phyloP scores from a whole-genome alignment of 2,113 vertebrate species.

The Poeciliopsis prolifica region DNA sequence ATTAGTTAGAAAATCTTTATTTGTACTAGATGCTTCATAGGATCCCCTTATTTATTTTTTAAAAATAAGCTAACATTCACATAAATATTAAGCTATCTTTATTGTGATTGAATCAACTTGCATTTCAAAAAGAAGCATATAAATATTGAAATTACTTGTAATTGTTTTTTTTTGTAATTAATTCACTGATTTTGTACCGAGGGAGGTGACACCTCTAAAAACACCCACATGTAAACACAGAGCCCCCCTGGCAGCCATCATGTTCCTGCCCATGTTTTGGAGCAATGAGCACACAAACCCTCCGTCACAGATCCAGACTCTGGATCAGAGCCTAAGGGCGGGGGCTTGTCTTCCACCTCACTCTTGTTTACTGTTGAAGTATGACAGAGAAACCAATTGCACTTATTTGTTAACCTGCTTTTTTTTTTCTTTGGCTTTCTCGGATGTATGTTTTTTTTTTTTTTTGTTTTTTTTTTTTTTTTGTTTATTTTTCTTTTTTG shows the following conservation, averaged over 20 bases:
- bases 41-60: constrained; percentile 20
- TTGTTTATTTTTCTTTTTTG: constrained; percentile 68
- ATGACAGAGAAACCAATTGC: constrained; percentile 71
- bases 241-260: constrained; percentile 52
- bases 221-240: constrained; percentile 33
- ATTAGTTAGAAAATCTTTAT: constrained; percentile 48
- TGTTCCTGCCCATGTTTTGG: constrained; percentile 36
- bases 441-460: constrained; percentile 12
- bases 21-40: constrained; percentile 42
- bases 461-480: constrained; percentile 53
- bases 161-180: constrained; percentile 22
- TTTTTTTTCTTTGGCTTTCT: constrained; percentile 10
- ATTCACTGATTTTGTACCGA: constrained; percentile 27
- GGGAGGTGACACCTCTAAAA: not conserved
- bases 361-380: constrained; percentile 54
- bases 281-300: constrained; percentile 14
- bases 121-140: constrained; percentile 31
- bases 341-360: constrained; percentile 37
- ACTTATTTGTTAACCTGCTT: constrained; percentile 69
- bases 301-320: constrained; percentile 36
- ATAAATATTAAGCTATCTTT: constrained; percentile 25
- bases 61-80: constrained; percentile 24
- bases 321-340: constrained; percentile 28
- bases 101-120: constrained; percentile 37
- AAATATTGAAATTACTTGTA: constrained; percentile 61